Evolutionary conservation across 2,888 invertebrate genomes (phyloP).

Genomic region (Minunthozetes semirufus): DNA sequence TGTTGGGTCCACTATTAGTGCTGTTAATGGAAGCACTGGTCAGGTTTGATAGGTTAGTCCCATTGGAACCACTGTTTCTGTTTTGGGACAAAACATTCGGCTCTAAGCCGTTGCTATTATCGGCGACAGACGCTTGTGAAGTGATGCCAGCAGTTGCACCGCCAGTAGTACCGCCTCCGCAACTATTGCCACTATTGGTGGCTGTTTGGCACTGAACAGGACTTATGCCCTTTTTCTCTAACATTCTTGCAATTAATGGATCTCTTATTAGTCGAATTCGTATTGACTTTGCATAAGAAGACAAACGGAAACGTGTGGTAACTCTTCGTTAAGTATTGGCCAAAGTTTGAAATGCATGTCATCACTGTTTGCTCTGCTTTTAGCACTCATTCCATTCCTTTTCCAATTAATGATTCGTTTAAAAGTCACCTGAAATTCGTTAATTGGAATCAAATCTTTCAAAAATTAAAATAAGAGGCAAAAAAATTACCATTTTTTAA

Average conservation of each 20-base stretch:
- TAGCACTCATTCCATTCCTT: too few relatives aligned
- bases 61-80: not conserved
- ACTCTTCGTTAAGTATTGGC: not conserved
- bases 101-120: conserved; percentile 14
- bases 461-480: too few relatives aligned
- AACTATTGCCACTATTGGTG: not conserved
- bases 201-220: conserved; percentile 1
- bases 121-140: conserved; percentile 17
- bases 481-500: too few relatives aligned
- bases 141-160: not conserved
- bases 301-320: not conserved
- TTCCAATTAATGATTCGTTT: too few relatives aligned
- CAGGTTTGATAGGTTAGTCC: not conserved
- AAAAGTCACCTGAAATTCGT: too few relatives aligned
- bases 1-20: conserved; percentile 30
- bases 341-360: too few relatives aligned
- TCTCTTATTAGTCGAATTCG: not conserved
- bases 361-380: too few relatives aligned
- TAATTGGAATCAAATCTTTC: too few relatives aligned
- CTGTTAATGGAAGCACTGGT: conserved; percentile 3
- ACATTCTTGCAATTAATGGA: not conserved
- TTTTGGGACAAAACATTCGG: not conserved
- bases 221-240: conserved; percentile 1
- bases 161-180: not conserved
- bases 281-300: not conserved